These are phyloP conservation scores for Sinosuthora webbiana DNA, from an alignment of 2,113 vertebrate genomes.

Conservation along the genomic window DNA sequence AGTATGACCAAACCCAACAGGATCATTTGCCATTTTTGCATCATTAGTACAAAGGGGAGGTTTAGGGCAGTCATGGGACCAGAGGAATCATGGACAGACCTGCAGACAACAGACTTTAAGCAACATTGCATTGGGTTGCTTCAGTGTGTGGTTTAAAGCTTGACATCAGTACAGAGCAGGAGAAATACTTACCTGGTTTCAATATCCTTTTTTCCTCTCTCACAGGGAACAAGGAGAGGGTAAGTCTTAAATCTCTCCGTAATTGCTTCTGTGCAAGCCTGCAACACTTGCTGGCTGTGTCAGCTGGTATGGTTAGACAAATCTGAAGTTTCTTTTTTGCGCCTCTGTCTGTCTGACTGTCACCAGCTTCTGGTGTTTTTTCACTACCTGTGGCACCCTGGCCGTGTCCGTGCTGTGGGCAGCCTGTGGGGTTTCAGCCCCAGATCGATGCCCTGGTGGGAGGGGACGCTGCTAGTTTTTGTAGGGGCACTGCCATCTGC, in stretches of 20 bases:
- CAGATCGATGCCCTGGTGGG: not conserved
- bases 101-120: not conserved
- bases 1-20: not conserved
- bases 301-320: not conserved
- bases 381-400: not conserved
- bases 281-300: not conserved
- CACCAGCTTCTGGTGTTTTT: not conserved
- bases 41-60: not conserved
- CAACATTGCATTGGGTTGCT: not conserved
- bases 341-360: not conserved
- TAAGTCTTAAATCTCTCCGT: slow-evolving; percentile 71
- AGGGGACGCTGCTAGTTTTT: not conserved
- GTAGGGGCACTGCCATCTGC: slow-evolving; percentile 50
- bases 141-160: not conserved
- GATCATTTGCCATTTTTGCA: not conserved
- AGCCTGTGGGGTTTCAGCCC: not conserved
- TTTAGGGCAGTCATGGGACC: not conserved
- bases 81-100: not conserved
- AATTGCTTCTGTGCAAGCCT: not conserved
- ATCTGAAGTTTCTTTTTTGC: not conserved
- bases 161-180: fast-evolving
- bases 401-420: not conserved
- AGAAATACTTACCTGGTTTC: not conserved
- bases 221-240: slow-evolving; percentile 86
- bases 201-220: slow-evolving; percentile 33